Evolutionary conservation across 2,113 vertebrate species (phyloP).

Genomic region (Cathartes aura): DNA sequence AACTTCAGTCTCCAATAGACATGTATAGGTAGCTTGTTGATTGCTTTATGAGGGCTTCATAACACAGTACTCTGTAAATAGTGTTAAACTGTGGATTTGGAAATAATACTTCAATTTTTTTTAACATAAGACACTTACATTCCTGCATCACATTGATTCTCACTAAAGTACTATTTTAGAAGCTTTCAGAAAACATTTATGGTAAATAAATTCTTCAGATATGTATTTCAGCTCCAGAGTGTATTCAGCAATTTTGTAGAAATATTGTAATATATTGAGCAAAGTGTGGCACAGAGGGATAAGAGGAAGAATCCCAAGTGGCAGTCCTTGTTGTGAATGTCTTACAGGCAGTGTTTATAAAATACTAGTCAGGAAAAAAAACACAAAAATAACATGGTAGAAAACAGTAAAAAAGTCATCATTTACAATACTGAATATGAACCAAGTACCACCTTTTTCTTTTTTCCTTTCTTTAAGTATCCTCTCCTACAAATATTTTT

Average conservation of each 20-base stretch:
- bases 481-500: not conserved
- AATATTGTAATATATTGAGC: not conserved
- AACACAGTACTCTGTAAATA: not conserved
- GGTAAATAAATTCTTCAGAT: not conserved
- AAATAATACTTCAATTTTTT: not conserved
- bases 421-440: not conserved
- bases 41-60: not conserved
- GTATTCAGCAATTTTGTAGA: not conserved
- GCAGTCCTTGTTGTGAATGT: not conserved
- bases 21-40: accelerated
- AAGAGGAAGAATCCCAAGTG: not conserved
- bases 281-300: not conserved
- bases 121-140: not conserved
- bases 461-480: not conserved
- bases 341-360: not conserved
- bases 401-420: not conserved
- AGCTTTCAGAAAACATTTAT: not conserved
- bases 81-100: not conserved
- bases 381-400: not conserved
- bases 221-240: not conserved
- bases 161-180: not conserved
- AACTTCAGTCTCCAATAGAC: not conserved
- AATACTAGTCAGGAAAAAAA: not conserved
- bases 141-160: not conserved
- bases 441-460: not conserved